These are phyloP conservation scores for Nesidiocoris tenuis DNA, from an alignment of 2,888 invertebrate genomes.

Conservation along the genomic window DNA sequence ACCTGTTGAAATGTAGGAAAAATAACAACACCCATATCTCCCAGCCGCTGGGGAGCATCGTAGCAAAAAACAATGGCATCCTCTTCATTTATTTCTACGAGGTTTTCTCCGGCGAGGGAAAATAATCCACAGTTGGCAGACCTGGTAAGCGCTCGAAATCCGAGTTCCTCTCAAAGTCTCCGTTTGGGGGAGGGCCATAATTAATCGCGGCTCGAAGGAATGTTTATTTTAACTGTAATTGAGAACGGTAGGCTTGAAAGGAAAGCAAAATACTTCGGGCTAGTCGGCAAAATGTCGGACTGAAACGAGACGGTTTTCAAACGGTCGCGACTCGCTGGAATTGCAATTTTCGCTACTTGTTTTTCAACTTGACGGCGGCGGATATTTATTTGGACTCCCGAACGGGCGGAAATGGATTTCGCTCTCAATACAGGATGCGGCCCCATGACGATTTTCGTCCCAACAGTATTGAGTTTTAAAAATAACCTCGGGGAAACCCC, in stretches of 20 bases:
- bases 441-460: no score
- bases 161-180: background rate
- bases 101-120: background rate
- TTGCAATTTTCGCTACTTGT: background rate
- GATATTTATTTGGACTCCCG: background rate
- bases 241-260: background rate
- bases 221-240: background rate
- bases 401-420: background rate
- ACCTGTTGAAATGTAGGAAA: background rate
- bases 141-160: background rate
- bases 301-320: background rate
- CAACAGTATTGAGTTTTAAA: no score
- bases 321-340: background rate
- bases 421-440: background rate
- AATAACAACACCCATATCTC: background rate
- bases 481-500: no score
- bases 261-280: background rate
- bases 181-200: background rate
- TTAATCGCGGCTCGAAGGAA: background rate
- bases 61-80: background rate
- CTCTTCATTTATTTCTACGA: background rate
- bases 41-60: background rate
- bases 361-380: background rate
- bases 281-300: background rate
- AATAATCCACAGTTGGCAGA: background rate